phyloP scores from a whole-genome alignment of 2,113 vertebrate genomes.

The Haemorhous mexicanus region DNA sequence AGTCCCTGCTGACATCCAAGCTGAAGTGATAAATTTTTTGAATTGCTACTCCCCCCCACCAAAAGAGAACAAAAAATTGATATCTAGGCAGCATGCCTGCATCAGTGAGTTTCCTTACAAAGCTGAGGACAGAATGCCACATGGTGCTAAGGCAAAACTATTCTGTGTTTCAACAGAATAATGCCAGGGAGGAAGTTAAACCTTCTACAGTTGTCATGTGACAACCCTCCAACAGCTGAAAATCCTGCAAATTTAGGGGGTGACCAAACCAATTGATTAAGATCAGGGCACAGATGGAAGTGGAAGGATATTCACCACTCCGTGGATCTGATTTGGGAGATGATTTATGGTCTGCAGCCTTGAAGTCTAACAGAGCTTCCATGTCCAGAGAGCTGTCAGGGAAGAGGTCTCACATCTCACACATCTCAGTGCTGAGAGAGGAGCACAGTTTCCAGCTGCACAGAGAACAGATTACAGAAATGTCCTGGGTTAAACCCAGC shows the following conservation, averaged over 20 bases:
- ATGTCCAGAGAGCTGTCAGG: neutral
- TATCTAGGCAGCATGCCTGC: neutral
- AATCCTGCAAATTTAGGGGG: neutral
- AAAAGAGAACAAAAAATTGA: neutral
- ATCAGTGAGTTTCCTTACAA: neutral
- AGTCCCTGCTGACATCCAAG: neutral
- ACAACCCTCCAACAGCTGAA: neutral
- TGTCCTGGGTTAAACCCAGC: fast-evolving
- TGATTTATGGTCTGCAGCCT: neutral
- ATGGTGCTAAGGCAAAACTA: neutral
- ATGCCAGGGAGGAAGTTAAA: neutral
- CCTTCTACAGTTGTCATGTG: neutral
- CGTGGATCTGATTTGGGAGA: neutral
- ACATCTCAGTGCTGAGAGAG: neutral
- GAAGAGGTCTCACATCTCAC: neutral
- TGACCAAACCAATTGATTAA: neutral
- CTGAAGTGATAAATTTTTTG: neutral
- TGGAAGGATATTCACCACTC: neutral
- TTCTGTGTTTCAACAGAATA: neutral
- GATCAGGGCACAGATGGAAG: neutral
- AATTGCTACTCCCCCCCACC: neutral
- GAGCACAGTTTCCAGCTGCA: neutral
- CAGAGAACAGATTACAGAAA: neutral
- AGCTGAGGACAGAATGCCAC: neutral
- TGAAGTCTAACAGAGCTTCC: neutral